Percentiles rank a stretch among this genome's conserved stretches.
Evolutionary conservation across 2,888 invertebrate genomes (phyloP).

Genomic region (Epirrita christyi): DNA sequence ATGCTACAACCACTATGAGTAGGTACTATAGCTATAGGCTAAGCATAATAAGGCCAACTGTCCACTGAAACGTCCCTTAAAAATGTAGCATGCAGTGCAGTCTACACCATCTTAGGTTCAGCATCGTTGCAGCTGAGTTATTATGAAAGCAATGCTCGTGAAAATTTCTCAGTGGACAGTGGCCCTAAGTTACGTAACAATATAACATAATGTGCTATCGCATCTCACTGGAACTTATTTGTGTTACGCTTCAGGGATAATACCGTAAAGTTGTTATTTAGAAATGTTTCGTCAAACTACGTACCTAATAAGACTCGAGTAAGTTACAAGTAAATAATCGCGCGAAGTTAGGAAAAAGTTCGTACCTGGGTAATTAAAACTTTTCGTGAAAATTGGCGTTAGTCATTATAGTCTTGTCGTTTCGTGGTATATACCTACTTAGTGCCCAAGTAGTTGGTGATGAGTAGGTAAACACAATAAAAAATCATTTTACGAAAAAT

Average conservation of each 20-base stretch:
- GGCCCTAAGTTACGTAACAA: neutral
- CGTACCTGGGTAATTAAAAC: neutral
- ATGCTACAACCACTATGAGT: conserved; percentile 2
- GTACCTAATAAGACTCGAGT: conserved; percentile 2
- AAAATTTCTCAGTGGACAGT: neutral
- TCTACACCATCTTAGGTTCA: too few species aligned
- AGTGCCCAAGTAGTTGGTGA: neutral
- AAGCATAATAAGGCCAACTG: neutral
- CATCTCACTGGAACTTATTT: conserved; percentile 3
- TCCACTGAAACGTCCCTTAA: neutral
- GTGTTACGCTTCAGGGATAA: conserved; percentile 13
- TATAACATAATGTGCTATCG: neutral
- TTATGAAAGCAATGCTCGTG: neutral
- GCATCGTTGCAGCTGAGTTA: too few species aligned
- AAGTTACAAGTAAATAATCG: conserved; percentile 9
- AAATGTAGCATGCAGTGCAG: too few species aligned
- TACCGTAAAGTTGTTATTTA: conserved; percentile 36
- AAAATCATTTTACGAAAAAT: too few species aligned
- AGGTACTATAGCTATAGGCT: neutral
- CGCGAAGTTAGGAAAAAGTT: conserved; percentile 8
- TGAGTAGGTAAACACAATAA: too few species aligned
- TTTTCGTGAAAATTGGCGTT: too few species aligned
- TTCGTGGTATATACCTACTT: neutral
- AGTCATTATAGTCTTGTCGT: too few species aligned
- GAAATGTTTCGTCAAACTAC: conserved; percentile 18